Percentiles rank a stretch among this genome's conserved stretches.
These are phyloP conservation scores for Danio tinwini DNA, from an alignment of 2,797 vertebrate genomes.

Conservation along the genomic window DNA sequence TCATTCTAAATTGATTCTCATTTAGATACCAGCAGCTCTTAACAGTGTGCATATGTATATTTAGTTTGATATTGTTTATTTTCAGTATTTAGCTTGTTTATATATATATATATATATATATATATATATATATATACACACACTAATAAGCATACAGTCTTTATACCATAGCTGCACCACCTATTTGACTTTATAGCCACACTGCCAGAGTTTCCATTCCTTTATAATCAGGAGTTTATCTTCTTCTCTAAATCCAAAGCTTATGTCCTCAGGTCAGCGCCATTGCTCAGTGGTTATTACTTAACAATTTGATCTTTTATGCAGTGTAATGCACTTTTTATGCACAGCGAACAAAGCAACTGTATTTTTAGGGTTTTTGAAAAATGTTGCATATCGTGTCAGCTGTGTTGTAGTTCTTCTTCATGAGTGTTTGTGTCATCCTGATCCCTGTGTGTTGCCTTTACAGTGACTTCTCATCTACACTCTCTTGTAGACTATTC, in stretches of 20 bases:
- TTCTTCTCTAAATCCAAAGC: conserved; percentile 35
- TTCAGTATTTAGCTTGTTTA: background rate
- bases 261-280: background rate
- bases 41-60: background rate
- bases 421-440: conserved; percentile 59
- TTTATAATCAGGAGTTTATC: conserved; percentile 36
- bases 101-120: too few relatives aligned
- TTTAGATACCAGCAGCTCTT: too few relatives aligned
- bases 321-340: background rate
- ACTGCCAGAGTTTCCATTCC: conserved; percentile 2
- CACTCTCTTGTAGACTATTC: conserved; percentile 10
- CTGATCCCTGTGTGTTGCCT: conserved; percentile 56
- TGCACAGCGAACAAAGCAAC: background rate
- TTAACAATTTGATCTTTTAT: conserved; percentile 27
- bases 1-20: too few relatives aligned
- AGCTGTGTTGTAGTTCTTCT: conserved; percentile 45
- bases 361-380: background rate
- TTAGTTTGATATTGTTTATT: background rate
- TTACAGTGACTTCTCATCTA: conserved; percentile 50
- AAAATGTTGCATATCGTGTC: conserved; percentile 25
- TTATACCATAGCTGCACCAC: background rate
- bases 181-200: conserved; percentile 2
- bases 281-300: background rate
- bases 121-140: too few relatives aligned
- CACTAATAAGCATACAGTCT: background rate